Evolutionary conservation across 37 sponge, comb jelly and placozoan species (phyloP), one percentile per base, ranked within the genome.

Genomic region (Crambe crambe): DNA sequence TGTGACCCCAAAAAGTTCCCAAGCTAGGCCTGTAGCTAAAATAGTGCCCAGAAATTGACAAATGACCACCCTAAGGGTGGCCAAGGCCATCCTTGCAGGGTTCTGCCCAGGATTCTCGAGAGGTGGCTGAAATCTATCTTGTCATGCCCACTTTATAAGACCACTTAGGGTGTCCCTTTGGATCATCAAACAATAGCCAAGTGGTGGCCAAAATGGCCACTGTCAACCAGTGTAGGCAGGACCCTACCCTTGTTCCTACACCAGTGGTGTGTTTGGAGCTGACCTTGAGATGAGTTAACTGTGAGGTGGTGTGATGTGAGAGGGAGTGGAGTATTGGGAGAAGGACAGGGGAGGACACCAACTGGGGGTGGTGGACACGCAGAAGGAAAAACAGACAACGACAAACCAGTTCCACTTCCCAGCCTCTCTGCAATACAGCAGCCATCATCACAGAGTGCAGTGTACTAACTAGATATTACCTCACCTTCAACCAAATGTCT

Each of bases 301-400:
- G 60, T 0, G 51, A 9, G 20, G 6, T 8, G 0, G 89, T 83
- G 59, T 80, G 81, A 0, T 78, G 31, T 18, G 40, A 68, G n/a
- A 97, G 82, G 2, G 83, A 76, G 76, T 88, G 89, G 18, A 97
- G 77, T 12, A 86, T 51, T 12, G 89, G 80, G 17, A 91, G 67
- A 12, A 97, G 85, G 37, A 3, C 25, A 35, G 29, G 70, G 41
- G 60, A 85, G 56, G 87, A 74, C 6, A 94, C 89, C 29, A 95
- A 77, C 88, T 94, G 97, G 36, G 84, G 70, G 73, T 97, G 97
- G 41, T 97, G 94, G 21, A 97, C 86, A 47, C 95, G 74, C 47
- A 96, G 75, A 3, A 93, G 73, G 80, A 94, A 91, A 75, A 90
- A 83, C 43, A 90, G 72, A 81, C 95, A 88, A 54, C 88, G 83